phyloP scores from a whole-genome alignment of 23 tunicate species.

The Clavelina lepadiformis region DNA sequence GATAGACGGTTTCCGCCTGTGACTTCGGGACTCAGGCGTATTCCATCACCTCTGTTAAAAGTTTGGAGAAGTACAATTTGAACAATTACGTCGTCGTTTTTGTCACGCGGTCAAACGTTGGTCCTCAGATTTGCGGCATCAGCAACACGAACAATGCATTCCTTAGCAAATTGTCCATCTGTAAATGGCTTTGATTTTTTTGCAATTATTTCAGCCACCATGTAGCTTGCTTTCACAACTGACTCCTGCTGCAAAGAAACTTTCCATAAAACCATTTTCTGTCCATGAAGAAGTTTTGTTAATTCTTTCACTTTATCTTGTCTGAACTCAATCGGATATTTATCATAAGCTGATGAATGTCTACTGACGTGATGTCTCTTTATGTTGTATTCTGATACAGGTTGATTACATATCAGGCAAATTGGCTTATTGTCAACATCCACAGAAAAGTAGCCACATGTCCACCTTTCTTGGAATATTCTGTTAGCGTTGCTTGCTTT shows the following conservation, averaged over 20 bases:
- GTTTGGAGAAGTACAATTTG: too few species aligned
- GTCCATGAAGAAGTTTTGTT: conserved; percentile 26
- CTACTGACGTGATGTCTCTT: conserved; percentile 20
- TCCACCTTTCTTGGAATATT: conserved; percentile 34
- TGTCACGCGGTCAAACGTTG: too few species aligned
- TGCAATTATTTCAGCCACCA: conserved; percentile 63
- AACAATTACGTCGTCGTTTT: too few species aligned
- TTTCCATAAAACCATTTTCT: conserved; percentile 27
- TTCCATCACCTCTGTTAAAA: too few species aligned
- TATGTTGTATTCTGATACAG: conserved; percentile 23
- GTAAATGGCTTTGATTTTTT: conserved; percentile 44
- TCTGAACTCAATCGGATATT: conserved; percentile 16
- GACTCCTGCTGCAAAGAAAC: conserved; percentile 48
- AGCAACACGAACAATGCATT: conserved; percentile 32
- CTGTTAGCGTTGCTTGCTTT: conserved; percentile 5
- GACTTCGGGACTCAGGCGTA: too few species aligned
- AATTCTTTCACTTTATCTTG: conserved; percentile 19
- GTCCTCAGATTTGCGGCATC: too few species aligned
- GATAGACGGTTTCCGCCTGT: too few species aligned
- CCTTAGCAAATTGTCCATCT: conserved; percentile 40
- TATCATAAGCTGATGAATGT: conserved; percentile 28
- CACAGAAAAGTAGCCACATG: conserved; percentile 21
- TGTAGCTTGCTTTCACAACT: conserved; percentile 61
- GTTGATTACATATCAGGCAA: conserved; percentile 21
- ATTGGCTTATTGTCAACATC: conserved; percentile 25